A percentile compares a stretch with the other conserved stretches of the same genome.
Evolutionary conservation across 2,113 vertebrate species (phyloP).

Genomic region (Tichodroma muraria): DNA sequence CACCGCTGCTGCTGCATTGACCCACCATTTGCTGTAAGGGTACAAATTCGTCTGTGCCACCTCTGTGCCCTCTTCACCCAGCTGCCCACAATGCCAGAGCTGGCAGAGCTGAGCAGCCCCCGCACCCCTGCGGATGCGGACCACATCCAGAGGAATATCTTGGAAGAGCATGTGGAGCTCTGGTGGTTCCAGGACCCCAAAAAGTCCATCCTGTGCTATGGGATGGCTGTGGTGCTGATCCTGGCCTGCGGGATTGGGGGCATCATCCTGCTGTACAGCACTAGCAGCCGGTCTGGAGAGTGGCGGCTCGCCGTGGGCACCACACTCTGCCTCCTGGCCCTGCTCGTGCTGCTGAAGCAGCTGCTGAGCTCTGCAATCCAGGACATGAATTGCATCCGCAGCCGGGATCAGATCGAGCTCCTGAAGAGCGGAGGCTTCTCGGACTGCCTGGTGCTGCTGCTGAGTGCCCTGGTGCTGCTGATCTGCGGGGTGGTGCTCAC

Average conservation of each 20-base stretch:
- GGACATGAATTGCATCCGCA: conserved; percentile 96
- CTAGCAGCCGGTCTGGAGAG: conserved; percentile 91
- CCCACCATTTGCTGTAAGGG: background rate
- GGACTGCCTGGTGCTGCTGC: conserved; percentile 82
- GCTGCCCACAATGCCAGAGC: conserved; percentile 72
- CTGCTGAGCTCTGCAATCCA: conserved; percentile 95
- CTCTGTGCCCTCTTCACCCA: background rate
- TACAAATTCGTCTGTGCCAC: background rate
- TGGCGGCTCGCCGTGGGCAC: conserved; percentile 90
- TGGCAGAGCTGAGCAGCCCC: conserved; percentile 71
- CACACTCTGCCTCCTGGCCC: conserved; percentile 86
- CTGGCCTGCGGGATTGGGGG: conserved; percentile 87
- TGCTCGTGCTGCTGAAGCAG: conserved; percentile 92
- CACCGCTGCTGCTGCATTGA: background rate
- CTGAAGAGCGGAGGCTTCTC: conserved; percentile 90
- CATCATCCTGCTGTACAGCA: conserved; percentile 88
- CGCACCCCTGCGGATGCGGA: conserved; percentile 52
- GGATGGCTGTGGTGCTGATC: conserved; percentile 83
- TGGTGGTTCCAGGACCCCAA: conserved; percentile 96
- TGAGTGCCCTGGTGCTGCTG: conserved; percentile 82
- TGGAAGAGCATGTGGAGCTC: conserved; percentile 95
- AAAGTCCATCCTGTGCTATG: conserved; percentile 88
- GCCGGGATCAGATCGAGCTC: conserved; percentile 83
- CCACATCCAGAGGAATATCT: conserved; percentile 80
- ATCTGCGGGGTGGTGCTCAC: conserved; percentile 85